Conservation (phyloP, 1,140 invertebrate genomes). For the Trissolcus basalis region DNA sequence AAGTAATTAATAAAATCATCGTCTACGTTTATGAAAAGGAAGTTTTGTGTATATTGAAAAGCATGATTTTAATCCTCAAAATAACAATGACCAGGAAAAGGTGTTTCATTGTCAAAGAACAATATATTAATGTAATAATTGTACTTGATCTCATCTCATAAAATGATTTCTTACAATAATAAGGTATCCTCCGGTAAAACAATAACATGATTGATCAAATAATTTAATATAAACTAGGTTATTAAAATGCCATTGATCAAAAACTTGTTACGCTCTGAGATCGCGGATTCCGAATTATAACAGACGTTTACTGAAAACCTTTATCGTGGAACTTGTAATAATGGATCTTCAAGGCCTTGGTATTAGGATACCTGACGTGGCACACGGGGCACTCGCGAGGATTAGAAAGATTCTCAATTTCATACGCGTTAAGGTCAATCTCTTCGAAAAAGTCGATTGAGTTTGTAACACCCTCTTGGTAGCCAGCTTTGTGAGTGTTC, state of each 20-base stretch:
- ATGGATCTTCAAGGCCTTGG: constrained; percentile 72
- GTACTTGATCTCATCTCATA: too few relatives aligned
- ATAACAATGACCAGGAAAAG: too few relatives aligned
- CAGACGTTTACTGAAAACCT: constrained; percentile 2
- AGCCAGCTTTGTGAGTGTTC: constrained; percentile 63
- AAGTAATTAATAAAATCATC: too few relatives aligned
- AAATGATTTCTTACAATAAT: too few relatives aligned
- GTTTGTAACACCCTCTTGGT: constrained; percentile 44
- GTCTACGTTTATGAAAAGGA: too few relatives aligned
- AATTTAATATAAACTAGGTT: neutral
- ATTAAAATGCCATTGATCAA: constrained; percentile 1
- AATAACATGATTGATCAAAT: too few relatives aligned
- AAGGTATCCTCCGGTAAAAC: too few relatives aligned
- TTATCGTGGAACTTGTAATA: constrained; percentile 71
- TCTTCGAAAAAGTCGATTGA: constrained; percentile 63
- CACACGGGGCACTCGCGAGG: constrained; percentile 65
- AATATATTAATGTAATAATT: too few relatives aligned
- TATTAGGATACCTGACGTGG: constrained; percentile 73
- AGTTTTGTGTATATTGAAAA: too few relatives aligned
- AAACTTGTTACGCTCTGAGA: constrained; percentile 2
- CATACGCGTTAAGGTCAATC: constrained; percentile 63
- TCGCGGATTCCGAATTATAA: constrained; percentile 5
- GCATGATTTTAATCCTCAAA: too few relatives aligned
- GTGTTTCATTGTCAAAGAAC: too few relatives aligned
- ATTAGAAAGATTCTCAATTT: constrained; percentile 59